A percentile compares a stretch with the other conserved stretches of the same genome.
These are phyloP conservation scores for Sthenelais limicola DNA, from an alignment of 2,888 invertebrate genomes.

Conservation along the genomic window DNA sequence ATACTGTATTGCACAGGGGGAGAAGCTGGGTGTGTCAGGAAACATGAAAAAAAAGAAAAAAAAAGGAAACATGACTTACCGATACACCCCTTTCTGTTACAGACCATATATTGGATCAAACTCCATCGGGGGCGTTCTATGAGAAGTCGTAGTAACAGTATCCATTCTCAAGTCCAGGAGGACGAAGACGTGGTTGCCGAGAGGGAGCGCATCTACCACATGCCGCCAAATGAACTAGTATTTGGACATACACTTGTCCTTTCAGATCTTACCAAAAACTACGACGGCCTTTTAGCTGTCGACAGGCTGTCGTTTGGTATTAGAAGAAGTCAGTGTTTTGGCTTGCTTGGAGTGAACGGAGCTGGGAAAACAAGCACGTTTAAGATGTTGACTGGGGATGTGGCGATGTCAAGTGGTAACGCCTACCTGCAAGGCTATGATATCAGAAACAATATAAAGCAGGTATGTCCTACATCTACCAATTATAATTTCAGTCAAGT, in stretches of 20 bases:
- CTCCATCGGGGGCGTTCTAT: not conserved
- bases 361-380: constrained; percentile 93
- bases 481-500: too few relatives aligned
- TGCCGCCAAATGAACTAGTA: constrained; percentile 47
- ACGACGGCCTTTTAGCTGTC: constrained; percentile 83
- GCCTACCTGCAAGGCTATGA: constrained; percentile 64
- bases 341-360: constrained; percentile 87
- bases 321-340: constrained; percentile 81
- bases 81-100: too few relatives aligned
- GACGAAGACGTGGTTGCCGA: constrained; percentile 72
- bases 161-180: constrained; percentile 53
- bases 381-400: constrained; percentile 78
- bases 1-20: too few relatives aligned
- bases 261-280: constrained; percentile 80
- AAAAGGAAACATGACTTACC: too few relatives aligned
- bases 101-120: too few relatives aligned
- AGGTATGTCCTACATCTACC: too few relatives aligned
- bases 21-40: too few relatives aligned
- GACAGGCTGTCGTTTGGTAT: constrained; percentile 80
- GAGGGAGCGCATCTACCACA: constrained; percentile 65
- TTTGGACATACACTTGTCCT: constrained; percentile 75
- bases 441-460: constrained; percentile 56
- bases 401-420: constrained; percentile 65
- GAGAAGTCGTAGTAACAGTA: constrained; percentile 22
- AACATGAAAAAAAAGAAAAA: too few relatives aligned